Percentiles rank a stretch among this genome's conserved stretches.
phyloP scores from a whole-genome alignment of 2,113 vertebrate species.

The Psephotus haematonotus region DNA sequence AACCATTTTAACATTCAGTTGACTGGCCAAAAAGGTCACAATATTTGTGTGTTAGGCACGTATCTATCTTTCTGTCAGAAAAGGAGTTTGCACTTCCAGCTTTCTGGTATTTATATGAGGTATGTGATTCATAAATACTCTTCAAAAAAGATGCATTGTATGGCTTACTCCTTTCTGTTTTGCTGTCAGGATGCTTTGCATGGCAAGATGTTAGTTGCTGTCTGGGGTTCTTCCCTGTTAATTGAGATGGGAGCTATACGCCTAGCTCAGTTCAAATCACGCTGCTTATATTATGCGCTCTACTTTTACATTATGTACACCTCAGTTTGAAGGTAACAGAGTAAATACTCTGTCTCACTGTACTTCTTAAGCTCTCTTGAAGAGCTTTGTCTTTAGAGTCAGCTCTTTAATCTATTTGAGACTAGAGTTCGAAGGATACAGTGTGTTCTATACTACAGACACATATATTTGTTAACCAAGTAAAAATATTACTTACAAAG shows the following conservation, averaged over 20 bases:
- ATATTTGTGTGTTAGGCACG: neutral
- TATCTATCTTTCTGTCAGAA: neutral
- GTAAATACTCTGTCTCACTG: neutral
- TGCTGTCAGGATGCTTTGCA: accelerated
- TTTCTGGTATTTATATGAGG: neutral
- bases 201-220: neutral
- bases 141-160: neutral
- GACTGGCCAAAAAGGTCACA: neutral
- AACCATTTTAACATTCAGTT: neutral
- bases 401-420: neutral
- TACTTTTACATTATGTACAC: neutral
- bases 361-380: neutral
- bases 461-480: neutral
- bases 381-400: neutral
- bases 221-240: neutral
- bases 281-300: neutral
- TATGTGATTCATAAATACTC: neutral
- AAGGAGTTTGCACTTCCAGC: neutral
- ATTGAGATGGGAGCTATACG: neutral
- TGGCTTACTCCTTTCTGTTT: neutral
- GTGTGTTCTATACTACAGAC: neutral
- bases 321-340: neutral
- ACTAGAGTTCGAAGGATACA: neutral
- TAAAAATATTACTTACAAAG: neutral
- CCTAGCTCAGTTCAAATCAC: neutral